A percentile compares a stretch with the other conserved stretches of the same genome.
Conservation (phyloP, 2,888 invertebrate species). For the Drosophila neonasuta region DNA sequence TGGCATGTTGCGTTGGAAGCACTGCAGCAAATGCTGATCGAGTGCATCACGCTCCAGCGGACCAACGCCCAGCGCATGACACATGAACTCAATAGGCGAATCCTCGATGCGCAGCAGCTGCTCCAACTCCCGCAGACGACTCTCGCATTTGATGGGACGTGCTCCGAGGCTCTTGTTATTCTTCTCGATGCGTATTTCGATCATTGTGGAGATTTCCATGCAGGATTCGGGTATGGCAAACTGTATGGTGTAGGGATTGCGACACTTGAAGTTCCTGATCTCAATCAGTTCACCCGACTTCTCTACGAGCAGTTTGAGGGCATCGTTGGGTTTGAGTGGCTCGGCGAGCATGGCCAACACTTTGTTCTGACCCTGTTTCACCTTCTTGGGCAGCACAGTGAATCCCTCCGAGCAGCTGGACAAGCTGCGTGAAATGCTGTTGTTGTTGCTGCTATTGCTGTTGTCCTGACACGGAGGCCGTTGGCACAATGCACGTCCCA, state of each 20-base stretch:
- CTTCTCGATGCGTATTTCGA: conserved; percentile 91
- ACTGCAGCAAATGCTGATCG: conserved; percentile 90
- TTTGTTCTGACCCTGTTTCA: conserved; percentile 88
- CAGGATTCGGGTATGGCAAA: conserved; percentile 92
- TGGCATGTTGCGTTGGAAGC: conserved; percentile 93
- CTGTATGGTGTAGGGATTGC: conserved; percentile 92
- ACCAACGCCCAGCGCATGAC: conserved; percentile 91
- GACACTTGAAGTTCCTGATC: conserved; percentile 88
- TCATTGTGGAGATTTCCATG: conserved; percentile 91
- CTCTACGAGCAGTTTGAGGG: conserved; percentile 89
- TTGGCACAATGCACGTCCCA: conserved; percentile 85
- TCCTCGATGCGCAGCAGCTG: conserved; percentile 90
- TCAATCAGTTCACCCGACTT: conserved; percentile 91
- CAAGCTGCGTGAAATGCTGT: conserved; percentile 76
- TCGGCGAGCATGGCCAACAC: conserved; percentile 91
- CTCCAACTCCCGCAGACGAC: conserved; percentile 90
- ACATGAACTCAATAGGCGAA: conserved; percentile 93
- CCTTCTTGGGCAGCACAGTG: conserved; percentile 81
- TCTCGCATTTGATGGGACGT: conserved; percentile 94
- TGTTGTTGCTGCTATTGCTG: conserved; percentile 83
- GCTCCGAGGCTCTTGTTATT: conserved; percentile 91
- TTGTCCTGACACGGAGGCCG: conserved; percentile 86
- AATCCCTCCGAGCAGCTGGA: conserved; percentile 81
- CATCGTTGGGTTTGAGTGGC: conserved; percentile 89
- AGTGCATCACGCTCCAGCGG: conserved; percentile 90